Evolutionary conservation across 2,888 invertebrate genomes (phyloP), one percentile per base, ranked within the genome.

Genomic region (Cerceris rybyensis): DNA sequence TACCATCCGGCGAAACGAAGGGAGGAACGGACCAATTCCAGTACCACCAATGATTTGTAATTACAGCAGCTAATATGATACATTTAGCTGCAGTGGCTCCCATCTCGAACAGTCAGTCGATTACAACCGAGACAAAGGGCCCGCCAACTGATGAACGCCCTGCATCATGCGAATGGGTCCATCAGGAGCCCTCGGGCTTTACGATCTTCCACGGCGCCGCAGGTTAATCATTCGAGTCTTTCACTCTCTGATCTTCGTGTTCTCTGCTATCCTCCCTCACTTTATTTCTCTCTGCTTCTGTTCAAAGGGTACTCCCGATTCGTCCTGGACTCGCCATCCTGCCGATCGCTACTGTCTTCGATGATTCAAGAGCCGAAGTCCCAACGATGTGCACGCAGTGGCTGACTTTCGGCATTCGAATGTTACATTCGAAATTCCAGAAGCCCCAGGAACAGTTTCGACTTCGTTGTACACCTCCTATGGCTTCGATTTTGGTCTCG

Each of bases 171-270:
- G 77, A 75, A 81, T 65, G 68, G 82, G 75, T 74, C 72, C 77
- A 83, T 84, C 85, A 72, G 65, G 66, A 65, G 71, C 65, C 70
- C 69, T 57, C 68, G 75, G 72, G 72, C 85, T 89, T 89, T 89
- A 89, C 89, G 89, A 89, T 87, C 89, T 71, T 78, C 69, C 81
- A 78, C 88, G 89, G 88, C 88, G 89, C 89, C 89, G 88, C 81
- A 75, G 87, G 88, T 88, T 89, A 88, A 88, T 89, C 89, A 84
- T 88, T 87, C 79, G 81, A 80, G 76, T 82, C 80, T 77, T 82
- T 80, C 75, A 72, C 79, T 81, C 83, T 46, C 46, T 60, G 67
- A 65, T 73, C 68, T 64, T 77, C 61, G 54, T 69, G 65, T 67
- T 70, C 28, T 28, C 28, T 28, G 28, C 28, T 28, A 28, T 28